A percentile compares a stretch with the other conserved stretches of the same genome.
phyloP scores from a whole-genome alignment of 2,113 vertebrate species.

The Potamarius usumacintae region DNA sequence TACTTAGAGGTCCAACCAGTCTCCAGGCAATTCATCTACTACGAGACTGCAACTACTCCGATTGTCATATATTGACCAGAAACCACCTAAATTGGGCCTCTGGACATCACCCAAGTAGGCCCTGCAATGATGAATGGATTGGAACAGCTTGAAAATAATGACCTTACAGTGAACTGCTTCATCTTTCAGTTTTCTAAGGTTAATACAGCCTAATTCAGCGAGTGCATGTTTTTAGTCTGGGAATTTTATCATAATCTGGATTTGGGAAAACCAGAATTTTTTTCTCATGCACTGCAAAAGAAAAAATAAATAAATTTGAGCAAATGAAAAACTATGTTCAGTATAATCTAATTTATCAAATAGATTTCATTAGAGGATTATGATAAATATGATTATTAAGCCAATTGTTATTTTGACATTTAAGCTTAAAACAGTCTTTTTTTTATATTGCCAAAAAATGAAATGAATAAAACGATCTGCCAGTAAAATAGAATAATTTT shows the following conservation, averaged over 20 bases:
- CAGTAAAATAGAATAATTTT: background rate
- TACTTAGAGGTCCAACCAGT: constrained; percentile 43
- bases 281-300: background rate
- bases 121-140: constrained; percentile 21
- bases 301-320: background rate
- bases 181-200: constrained; percentile 9
- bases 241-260: background rate
- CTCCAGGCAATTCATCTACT: constrained; percentile 29
- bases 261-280: background rate
- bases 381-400: background rate
- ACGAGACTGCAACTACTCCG: background rate
- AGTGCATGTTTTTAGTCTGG: background rate
- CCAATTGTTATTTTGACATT: background rate
- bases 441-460: background rate
- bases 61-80: constrained; percentile 33
- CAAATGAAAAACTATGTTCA: background rate
- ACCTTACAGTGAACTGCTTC: background rate
- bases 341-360: background rate
- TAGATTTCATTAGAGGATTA: background rate
- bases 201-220: background rate
- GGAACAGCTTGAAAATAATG: background rate
- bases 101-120: background rate
- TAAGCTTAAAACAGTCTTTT: background rate
- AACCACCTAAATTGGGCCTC: constrained; percentile 24
- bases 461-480: background rate